Evolutionary conservation across 2,888 invertebrate species (phyloP).

Genomic region (Elaeidobius kamerunicus): DNA sequence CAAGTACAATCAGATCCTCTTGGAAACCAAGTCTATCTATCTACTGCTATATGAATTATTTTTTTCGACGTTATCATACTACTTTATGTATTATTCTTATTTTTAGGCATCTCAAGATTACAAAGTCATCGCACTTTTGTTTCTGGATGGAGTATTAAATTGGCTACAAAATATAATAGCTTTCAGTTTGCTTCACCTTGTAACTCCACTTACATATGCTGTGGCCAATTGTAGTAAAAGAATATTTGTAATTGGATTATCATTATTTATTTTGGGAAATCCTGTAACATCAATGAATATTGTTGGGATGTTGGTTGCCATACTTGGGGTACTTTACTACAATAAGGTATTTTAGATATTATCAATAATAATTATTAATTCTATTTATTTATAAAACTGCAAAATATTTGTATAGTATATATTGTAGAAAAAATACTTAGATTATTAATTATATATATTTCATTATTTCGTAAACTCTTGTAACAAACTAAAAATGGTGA

Average conservation of each 20-base stretch:
- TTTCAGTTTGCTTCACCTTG: slow-evolving; percentile 86
- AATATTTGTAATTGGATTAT: slow-evolving; percentile 86
- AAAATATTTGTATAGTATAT: no score
- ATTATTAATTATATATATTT: no score
- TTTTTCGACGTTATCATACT: no score
- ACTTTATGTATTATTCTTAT: no score
- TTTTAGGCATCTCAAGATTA: slow-evolving; percentile 53
- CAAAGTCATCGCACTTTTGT: slow-evolving; percentile 59
- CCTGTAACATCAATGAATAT: slow-evolving; percentile 86
- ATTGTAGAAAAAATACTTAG: no score
- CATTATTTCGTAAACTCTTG: no score
- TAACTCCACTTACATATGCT: slow-evolving; percentile 93
- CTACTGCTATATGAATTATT: no score
- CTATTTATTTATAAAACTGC: no score
- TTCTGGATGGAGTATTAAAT: slow-evolving; percentile 81
- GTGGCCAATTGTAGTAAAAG: slow-evolving; percentile 95
- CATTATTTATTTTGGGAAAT: slow-evolving; percentile 83
- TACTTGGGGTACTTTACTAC: slow-evolving; percentile 85
- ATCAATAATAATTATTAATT: no score
- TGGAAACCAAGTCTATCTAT: no score
- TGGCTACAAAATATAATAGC: slow-evolving; percentile 96
- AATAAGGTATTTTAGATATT: slow-evolving; percentile 77
- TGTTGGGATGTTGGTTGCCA: slow-evolving; percentile 87
- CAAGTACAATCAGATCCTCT: no score
- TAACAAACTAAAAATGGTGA: no score